Evolutionary conservation across 2,888 invertebrate species (phyloP), one percentile per base, ranked within the genome.

Genomic region (Ochropleura plecta): DNA sequence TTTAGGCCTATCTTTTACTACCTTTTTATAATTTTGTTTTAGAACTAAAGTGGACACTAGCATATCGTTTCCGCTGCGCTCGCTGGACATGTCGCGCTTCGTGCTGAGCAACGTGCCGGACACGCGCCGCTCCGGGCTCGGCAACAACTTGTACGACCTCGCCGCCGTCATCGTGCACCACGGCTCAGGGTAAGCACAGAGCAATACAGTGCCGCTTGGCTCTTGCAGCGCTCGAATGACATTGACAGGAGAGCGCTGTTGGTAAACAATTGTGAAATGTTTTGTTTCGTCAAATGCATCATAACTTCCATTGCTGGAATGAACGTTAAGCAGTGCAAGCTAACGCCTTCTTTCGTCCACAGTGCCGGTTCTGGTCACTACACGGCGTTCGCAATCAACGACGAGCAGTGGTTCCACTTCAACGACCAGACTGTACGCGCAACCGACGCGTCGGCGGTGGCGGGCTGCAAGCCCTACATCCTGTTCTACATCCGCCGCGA

Each of bases 281-380:
- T n/a, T n/a, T 49, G 14, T 16, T 49, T 49, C 49, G 49, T 49
- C 14, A 16, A 49, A 16, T 14, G 5, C 14, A 49, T 18, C 16
- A 49, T 49, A 0, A 18, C 18, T 49, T 49, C 49, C 49, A 49
- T 7, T 51, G 51, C 7, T 18, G 51, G 18, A 51, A 51, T 18
- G 51, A 18, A 51, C 59, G 5, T 48, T 59, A 40, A 59, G 12
- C 10, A 48, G 14, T 48, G 48, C 3, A 30, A 30, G 1, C 30
- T 30, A 30, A 30, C 16, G 6, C 10, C 5, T 1, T 5, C 3
- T 1, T 42, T 14, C 48, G 6, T 10, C 7, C 42, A 42, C 95
- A 98, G 98, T 42, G 98, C 98, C 70, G 98, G 98, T 0, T 98
- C 98, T 53, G 98, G 98, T 53, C 98, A 98, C 94, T 98, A 98